Evolutionary conservation across 2,888 invertebrate genomes (phyloP).

Genomic region (Pandemis corylana): DNA sequence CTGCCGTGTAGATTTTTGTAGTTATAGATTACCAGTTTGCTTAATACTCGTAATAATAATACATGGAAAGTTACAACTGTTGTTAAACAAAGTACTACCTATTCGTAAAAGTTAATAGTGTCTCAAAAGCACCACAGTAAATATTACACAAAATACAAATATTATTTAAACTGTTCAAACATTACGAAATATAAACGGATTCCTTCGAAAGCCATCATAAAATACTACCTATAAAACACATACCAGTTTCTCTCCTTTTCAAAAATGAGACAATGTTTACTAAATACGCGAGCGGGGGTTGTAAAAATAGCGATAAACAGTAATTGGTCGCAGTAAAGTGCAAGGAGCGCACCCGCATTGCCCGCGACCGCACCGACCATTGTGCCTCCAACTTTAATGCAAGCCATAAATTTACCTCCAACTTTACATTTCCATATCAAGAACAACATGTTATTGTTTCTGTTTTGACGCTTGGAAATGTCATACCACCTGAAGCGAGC

Average conservation of each 20-base stretch:
- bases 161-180: not conserved
- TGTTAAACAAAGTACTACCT: too few relatives aligned
- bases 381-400: constrained; percentile 56
- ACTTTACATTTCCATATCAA: constrained; percentile 67
- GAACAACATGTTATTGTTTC: constrained; percentile 57
- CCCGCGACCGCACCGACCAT: constrained; percentile 57
- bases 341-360: constrained; percentile 69
- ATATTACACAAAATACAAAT: too few relatives aligned
- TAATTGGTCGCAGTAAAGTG: constrained; percentile 64
- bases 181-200: not conserved
- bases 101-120: too few relatives aligned
- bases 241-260: not conserved
- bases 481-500: constrained; percentile 51
- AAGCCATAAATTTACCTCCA: constrained; percentile 62
- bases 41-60: too few relatives aligned
- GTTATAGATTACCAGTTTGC: too few relatives aligned
- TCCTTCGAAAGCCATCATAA: not conserved
- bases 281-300: constrained; percentile 53
- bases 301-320: constrained; percentile 59
- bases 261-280: constrained; percentile 54
- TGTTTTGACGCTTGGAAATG: constrained; percentile 39
- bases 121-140: too few relatives aligned
- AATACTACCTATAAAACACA: not conserved
- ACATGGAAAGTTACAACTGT: too few relatives aligned
- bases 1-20: too few relatives aligned